Evolutionary conservation across 2,888 invertebrate genomes (phyloP).

Genomic region (Trilocha varians): DNA sequence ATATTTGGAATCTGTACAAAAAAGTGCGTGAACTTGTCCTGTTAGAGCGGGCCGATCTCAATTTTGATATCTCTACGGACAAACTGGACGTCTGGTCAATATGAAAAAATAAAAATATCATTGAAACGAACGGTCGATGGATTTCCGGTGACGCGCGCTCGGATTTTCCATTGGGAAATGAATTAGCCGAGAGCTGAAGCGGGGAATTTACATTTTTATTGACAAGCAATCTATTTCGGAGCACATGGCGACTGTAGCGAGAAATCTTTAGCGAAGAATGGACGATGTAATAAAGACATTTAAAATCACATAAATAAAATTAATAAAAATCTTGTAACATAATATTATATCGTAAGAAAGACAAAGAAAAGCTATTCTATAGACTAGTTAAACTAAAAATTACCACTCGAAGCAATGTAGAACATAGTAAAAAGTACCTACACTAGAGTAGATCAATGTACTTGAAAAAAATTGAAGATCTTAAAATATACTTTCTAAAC

Average conservation of each 20-base stretch:
- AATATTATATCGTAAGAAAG: no score
- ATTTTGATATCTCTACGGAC: conserved; percentile 31
- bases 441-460: no score
- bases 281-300: no score
- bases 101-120: conserved; percentile 52
- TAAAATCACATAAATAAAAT: no score
- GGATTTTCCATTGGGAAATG: conserved; percentile 71
- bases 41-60: conserved; percentile 18
- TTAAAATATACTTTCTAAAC: no score
- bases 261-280: conserved; percentile 41
- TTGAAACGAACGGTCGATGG: conserved; percentile 65
- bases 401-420: no score
- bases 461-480: no score
- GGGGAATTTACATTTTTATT: conserved; percentile 72
- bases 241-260: conserved; percentile 55
- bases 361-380: no score
- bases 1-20: conserved; percentile 49
- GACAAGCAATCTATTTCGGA: conserved; percentile 68
- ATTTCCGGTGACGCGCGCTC: conserved; percentile 66
- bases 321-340: no score
- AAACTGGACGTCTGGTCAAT: conserved; percentile 54
- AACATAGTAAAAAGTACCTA: no score
- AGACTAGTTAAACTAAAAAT: no score
- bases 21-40: conserved; percentile 37
- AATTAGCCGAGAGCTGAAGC: conserved; percentile 68